Evolutionary conservation across 1,140 invertebrate genomes (phyloP).

Genomic region (Caerostris extrusa): DNA sequence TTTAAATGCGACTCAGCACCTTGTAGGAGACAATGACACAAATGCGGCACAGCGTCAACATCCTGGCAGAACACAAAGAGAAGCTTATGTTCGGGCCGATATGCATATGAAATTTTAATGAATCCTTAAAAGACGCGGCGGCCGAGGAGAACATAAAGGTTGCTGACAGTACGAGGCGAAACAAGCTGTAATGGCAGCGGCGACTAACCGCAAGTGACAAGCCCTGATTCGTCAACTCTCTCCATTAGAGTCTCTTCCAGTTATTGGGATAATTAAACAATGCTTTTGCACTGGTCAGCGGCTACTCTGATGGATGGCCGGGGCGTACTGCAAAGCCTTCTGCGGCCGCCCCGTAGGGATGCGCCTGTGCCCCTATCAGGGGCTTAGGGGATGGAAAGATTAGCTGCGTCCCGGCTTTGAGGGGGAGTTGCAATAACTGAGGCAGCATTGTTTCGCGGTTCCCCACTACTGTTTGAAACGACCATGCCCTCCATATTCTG

Average conservation of each 20-base stretch:
- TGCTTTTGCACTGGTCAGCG: slow-evolving; percentile 69
- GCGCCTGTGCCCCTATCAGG: slow-evolving; percentile 18
- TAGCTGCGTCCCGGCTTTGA: slow-evolving; percentile 30
- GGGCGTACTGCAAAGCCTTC: slow-evolving; percentile 59
- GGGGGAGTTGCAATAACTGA: slow-evolving; percentile 16
- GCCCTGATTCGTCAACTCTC: slow-evolving; percentile 58
- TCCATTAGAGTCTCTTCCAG: slow-evolving; percentile 69
- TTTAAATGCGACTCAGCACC: neutral
- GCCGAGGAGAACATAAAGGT: neutral
- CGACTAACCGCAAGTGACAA: slow-evolving; percentile 65
- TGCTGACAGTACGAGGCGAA: slow-evolving; percentile 6
- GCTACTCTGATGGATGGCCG: slow-evolving; percentile 52
- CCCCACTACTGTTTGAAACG: neutral
- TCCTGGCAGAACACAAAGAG: neutral
- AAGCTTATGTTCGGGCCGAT: slow-evolving; percentile 11
- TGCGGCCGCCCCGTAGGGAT: slow-evolving; percentile 58
- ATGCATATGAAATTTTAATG: slow-evolving; percentile 33
- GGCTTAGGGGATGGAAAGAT: slow-evolving; percentile 61
- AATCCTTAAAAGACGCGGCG: neutral
- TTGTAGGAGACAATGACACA: no score
- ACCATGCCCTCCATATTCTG: neutral
- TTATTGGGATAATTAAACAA: slow-evolving; percentile 77
- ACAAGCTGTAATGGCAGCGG: slow-evolving; percentile 35
- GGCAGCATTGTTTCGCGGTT: slow-evolving; percentile 43
- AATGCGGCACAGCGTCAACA: no score